Evolutionary conservation across 2,113 vertebrate genomes (phyloP).

Genomic region (Coreoperca whiteheadi): DNA sequence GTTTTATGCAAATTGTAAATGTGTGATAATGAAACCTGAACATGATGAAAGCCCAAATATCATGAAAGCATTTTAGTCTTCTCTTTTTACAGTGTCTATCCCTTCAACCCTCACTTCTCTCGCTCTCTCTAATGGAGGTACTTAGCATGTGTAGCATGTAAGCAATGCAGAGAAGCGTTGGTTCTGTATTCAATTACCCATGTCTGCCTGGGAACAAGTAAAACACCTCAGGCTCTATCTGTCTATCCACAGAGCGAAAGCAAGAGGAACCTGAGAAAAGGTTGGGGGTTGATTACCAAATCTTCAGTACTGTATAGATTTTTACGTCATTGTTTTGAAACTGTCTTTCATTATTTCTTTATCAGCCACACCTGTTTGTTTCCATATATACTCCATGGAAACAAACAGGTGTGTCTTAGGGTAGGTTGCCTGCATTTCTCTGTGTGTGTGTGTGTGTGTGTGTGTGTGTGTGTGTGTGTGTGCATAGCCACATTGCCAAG

Average conservation of each 20-base stretch:
- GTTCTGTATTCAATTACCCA: constrained; percentile 79
- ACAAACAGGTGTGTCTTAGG: too few species aligned
- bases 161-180: constrained; percentile 76
- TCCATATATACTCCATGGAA: not conserved
- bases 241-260: constrained; percentile 2
- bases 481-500: constrained; percentile 10
- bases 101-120: constrained; percentile 10
- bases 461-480: constrained; percentile 15
- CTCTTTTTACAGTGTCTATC: constrained; percentile 17
- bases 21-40: constrained; percentile 10
- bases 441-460: constrained; percentile 10
- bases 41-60: not conserved
- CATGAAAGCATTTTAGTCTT: constrained; percentile 31
- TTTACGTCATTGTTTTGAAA: constrained; percentile 33
- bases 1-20: constrained; percentile 2
- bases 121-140: constrained; percentile 54
- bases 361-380: constrained; percentile 16
- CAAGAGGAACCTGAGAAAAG: constrained; percentile 20
- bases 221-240: constrained; percentile 46
- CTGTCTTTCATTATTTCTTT: constrained; percentile 20
- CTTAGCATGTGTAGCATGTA: constrained; percentile 77
- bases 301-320: constrained; percentile 31
- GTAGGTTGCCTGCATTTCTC: not conserved
- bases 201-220: constrained; percentile 65
- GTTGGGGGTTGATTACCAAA: constrained; percentile 56